Conservation (phyloP, 2,113 vertebrate genomes). For the Eptatretus burgeri region DNA sequence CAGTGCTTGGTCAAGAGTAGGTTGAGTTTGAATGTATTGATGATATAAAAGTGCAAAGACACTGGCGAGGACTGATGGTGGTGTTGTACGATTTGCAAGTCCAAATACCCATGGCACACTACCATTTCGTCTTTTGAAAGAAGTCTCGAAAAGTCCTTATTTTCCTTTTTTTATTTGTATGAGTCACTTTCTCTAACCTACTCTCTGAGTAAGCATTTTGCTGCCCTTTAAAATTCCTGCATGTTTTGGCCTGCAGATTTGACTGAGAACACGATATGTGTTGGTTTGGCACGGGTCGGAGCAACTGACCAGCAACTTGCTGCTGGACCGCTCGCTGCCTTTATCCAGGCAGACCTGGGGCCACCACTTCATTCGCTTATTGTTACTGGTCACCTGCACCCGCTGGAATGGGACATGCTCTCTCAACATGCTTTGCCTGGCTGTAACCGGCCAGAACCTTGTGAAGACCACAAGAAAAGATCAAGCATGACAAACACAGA, state of each 20-base stretch:
- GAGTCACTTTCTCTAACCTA: background rate
- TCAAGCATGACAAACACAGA: too few relatives aligned
- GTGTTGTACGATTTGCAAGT: too few relatives aligned
- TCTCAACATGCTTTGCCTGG: conserved; percentile 23
- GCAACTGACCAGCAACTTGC: conserved; percentile 37
- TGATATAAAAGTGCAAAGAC: too few relatives aligned
- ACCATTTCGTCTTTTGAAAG: too few relatives aligned
- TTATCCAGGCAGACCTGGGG: conserved; percentile 40
- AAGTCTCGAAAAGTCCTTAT: too few relatives aligned
- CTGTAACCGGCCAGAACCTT: background rate
- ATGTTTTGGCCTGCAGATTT: conserved; percentile 15
- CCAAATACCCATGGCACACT: too few relatives aligned
- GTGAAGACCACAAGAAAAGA: too few relatives aligned
- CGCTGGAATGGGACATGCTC: conserved; percentile 68
- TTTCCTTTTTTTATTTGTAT: background rate
- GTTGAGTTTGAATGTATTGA: too few relatives aligned
- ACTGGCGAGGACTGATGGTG: too few relatives aligned
- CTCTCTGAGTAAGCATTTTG: background rate
- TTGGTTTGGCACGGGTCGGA: conserved; percentile 44
- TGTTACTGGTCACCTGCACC: conserved; percentile 45
- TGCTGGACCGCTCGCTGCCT: conserved; percentile 29
- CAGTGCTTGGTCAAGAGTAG: background rate
- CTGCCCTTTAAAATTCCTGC: conserved; percentile 9
- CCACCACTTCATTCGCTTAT: conserved; percentile 54
- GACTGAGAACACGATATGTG: conserved; percentile 28